Base-by-base conservation (phyloP, 1,140 invertebrate species). In the Oreohelix idahoensis region DNA sequence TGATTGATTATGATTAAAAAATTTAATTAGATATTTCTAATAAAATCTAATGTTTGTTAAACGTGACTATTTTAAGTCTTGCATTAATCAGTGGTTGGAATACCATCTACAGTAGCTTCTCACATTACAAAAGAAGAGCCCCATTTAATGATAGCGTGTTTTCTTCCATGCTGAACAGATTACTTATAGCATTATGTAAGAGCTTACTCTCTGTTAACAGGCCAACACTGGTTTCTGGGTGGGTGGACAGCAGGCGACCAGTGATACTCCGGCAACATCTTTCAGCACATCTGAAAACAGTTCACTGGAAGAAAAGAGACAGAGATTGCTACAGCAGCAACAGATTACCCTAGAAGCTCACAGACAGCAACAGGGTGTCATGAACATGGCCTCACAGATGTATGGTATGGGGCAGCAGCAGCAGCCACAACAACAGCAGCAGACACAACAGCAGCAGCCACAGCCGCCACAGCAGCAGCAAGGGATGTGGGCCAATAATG, bases 251-350 rank as follows among this genome's bases (percentile, higher is more conserved):
- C 53, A 79, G 53, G 17, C 13, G n/a, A 36, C 11, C 77, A 63
- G 38, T 58, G 17, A 66, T n/a, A 58, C 15, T 15, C 53, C 42
- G 58, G 39, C 29, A 17, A 26, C 77, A 23, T 32, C 63, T 15
- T 58, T 13, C 17, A 58, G 13, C 58, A 79, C 77, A 39, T 1
- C 4, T 42, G 39, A 58, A 35, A 42, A 26, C 29, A n/a, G n/a
- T n/a, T 36, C 35, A 20, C 29, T 79, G 36, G 53, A 80, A 1
- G 79, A 80, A 5, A 80, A 71, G 42, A 4, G 66, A n/a, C 63
- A 70, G 39, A 80, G 66, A 29, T 29, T 80, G 38, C n/a, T 71
- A 23, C 79, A 70, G 66, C 66, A 80, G 42, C 79, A 80, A 51
- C 71, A 49, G 39, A 1, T 71, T 1, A 80, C 66, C 17, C 38